Base-by-base conservation (phyloP, 2,113 vertebrate genomes). In the Sigmodon hispidus region DNA sequence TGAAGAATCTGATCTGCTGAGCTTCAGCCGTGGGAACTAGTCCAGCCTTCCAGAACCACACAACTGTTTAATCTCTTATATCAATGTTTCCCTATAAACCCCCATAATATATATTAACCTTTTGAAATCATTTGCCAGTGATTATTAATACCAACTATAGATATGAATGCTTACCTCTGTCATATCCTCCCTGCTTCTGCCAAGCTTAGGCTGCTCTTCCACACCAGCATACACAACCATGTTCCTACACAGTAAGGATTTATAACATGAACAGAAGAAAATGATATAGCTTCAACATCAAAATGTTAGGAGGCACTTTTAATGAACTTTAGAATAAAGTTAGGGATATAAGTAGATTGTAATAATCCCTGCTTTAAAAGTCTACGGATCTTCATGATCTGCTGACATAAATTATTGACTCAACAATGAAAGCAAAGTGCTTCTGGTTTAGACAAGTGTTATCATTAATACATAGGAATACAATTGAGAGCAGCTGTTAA, bases 121-220 rank as follows among this genome's bases (percentile, higher is more conserved):
- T n/a, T n/a, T n/a, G n/a, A n/a, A n/a, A n/a, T n/a, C n/a, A n/a
- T n/a, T n/a, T n/a, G n/a, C n/a, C n/a, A n/a, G n/a, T n/a, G n/a
- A n/a, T n/a, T n/a, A n/a, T n/a, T n/a, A n/a, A n/a, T n/a, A n/a
- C n/a, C n/a, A n/a, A n/a, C n/a, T n/a, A n/a, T n/a, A n/a, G n/a
- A n/a, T n/a, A n/a, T 13, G 31, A 87, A 89, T 48, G 43, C 94
- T 97, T 98, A 99, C 99, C 99, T 99, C 99, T 83, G 98, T 98
- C 99, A 99, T 98, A 96, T 99, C 99, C 40, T 99, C 99, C 98
- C 99, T 99, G 90, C 96, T 98, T 97, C 99, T 98, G 94, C 99
- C 99, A 95, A 99, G 99, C 93, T 99, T 99, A 96, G 99, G 99
- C 34, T 99, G 99, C 91, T 99, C 99, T 93, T 99, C 98, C 87